Evolutionary conservation across 2,797 vertebrate species (phyloP).

Genomic region (Mareca penelope): DNA sequence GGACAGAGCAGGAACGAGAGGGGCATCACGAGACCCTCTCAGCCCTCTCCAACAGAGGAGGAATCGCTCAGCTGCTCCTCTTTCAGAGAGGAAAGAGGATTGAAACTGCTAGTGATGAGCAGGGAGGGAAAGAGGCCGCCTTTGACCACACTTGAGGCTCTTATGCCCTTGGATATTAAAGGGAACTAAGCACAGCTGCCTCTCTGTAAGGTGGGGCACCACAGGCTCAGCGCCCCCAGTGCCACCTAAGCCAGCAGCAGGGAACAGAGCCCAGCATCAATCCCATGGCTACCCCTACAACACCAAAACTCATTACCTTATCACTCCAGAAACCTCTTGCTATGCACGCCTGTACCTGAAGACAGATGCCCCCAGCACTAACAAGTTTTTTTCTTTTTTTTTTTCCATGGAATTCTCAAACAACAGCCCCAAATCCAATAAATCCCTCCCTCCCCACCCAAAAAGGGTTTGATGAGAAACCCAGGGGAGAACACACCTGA

Average conservation of each 20-base stretch:
- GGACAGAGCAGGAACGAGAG: background rate
- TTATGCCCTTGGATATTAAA: background rate
- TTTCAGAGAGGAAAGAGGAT: background rate
- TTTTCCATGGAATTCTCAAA: background rate
- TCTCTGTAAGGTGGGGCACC: background rate
- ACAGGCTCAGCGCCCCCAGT: background rate
- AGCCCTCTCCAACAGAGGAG: background rate
- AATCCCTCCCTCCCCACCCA: background rate
- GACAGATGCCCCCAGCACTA: background rate
- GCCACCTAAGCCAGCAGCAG: background rate
- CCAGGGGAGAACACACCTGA: background rate
- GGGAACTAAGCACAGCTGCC: background rate
- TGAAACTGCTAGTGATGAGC: background rate
- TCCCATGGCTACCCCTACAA: background rate
- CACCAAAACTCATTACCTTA: background rate
- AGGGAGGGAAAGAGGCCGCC: background rate
- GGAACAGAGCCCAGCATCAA: background rate
- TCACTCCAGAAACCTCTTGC: background rate
- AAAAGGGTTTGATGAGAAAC: background rate
- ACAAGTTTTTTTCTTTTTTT: too few species aligned
- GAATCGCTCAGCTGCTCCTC: too few species aligned
- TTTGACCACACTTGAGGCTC: background rate
- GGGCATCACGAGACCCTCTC: background rate
- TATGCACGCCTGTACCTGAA: background rate
- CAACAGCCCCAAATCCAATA: background rate